Conservation (phyloP, 2,888 invertebrate genomes). For the Chrysotoxum bicinctum region DNA sequence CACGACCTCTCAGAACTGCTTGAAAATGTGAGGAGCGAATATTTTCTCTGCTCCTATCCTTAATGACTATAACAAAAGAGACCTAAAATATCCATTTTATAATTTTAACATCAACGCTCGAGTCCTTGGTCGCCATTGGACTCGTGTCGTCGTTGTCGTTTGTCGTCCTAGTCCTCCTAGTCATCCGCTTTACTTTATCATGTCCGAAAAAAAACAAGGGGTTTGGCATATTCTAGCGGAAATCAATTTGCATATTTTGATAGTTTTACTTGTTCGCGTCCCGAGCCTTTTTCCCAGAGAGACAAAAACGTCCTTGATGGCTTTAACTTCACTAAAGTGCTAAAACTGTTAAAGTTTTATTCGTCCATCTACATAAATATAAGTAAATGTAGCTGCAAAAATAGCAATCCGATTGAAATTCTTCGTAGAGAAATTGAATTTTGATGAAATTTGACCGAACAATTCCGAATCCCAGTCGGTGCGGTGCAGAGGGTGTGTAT, state of each 20-base stretch:
- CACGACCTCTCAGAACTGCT: background rate
- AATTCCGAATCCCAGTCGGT: background rate
- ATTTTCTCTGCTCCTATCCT: background rate
- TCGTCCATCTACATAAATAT: background rate
- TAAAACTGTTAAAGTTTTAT: background rate
- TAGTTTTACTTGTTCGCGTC: slow-evolving; percentile 54
- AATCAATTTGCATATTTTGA: slow-evolving; percentile 73
- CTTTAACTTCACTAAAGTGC: slow-evolving; percentile 4
- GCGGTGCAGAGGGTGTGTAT: background rate
- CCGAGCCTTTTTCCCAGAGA: background rate
- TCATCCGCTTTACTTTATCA: slow-evolving; percentile 16
- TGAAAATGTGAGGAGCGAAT: slow-evolving; percentile 1
- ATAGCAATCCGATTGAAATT: slow-evolving; percentile 40
- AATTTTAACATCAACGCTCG: slow-evolving; percentile 43
- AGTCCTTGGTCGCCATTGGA: slow-evolving; percentile 43
- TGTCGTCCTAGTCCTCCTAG: background rate
- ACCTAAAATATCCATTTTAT: slow-evolving; percentile 31
- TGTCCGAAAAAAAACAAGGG: slow-evolving; percentile 1
- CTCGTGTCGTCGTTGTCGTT: background rate
- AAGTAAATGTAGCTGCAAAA: background rate
- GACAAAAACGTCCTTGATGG: slow-evolving; percentile 16
- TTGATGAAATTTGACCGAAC: background rate
- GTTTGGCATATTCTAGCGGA: slow-evolving; percentile 50
- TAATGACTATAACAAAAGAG: slow-evolving; percentile 29
- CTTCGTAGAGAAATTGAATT: slow-evolving; percentile 11